Percentiles rank a stretch among this genome's conserved stretches.
phyloP scores from a whole-genome alignment of 1,140 invertebrate species.

The Chionoecetes opilio region DNA sequence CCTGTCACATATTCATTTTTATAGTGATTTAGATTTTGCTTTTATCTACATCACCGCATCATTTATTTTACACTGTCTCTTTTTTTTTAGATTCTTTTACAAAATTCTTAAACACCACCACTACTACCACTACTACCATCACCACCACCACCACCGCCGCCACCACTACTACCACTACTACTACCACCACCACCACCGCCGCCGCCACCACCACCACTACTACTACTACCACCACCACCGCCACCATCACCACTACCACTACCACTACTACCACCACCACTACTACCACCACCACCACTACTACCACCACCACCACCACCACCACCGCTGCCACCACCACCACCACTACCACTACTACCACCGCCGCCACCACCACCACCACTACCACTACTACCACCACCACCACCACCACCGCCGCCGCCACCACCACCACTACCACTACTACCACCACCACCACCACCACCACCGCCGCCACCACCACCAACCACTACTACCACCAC shows the following conservation, averaged over 20 bases:
- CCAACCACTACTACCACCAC: not conserved
- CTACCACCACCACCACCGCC: not conserved
- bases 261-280: not conserved
- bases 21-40: too few relatives aligned
- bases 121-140: not conserved
- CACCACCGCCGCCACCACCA: not conserved
- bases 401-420: not conserved
- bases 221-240: not conserved
- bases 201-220: not conserved
- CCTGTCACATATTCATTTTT: too few relatives aligned
- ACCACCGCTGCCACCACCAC: not conserved
- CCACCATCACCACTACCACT: not conserved
- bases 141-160: slow-evolving; percentile 1
- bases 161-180: not conserved
- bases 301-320: not conserved
- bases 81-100: too few relatives aligned
- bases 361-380: not conserved
- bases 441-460: not conserved
- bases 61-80: too few relatives aligned
- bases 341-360: not conserved
- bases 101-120: not conserved
- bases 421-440: not conserved
- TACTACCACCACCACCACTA: not conserved
- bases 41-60: too few relatives aligned
- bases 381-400: not conserved